Percentiles rank a stretch among this genome's conserved stretches.
Conservation (phyloP, 2,888 invertebrate species). For the Morpho helenor region DNA sequence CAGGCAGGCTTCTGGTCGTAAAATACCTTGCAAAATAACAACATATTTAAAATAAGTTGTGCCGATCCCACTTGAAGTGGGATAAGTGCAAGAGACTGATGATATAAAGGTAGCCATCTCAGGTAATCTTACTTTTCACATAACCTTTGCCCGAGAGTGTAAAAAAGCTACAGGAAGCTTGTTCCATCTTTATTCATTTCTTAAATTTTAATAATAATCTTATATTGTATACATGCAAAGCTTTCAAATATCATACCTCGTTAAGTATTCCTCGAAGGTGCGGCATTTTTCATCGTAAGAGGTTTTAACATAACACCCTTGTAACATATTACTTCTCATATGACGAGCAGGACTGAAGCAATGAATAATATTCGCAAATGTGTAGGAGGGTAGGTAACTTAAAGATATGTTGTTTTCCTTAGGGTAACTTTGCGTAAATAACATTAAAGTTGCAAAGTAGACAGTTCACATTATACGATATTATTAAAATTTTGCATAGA, state of each 20-base stretch:
- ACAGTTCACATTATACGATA: conserved; percentile 19
- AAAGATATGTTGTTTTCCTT: conserved; percentile 20
- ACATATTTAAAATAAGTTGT: too few species aligned
- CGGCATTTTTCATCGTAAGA: conserved; percentile 15
- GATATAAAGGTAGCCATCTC: too few species aligned
- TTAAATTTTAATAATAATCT: too few species aligned
- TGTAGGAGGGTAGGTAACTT: conserved; percentile 16
- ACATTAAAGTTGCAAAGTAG: conserved; percentile 12
- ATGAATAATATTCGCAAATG: conserved; percentile 22
- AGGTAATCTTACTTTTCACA: neutral
- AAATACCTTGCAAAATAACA: too few species aligned
- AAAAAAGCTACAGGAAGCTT: too few species aligned
- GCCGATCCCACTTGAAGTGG: too few species aligned
- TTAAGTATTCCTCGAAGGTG: conserved; percentile 11
- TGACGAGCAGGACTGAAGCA: conserved; percentile 14
- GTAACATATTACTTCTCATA: conserved; percentile 18
- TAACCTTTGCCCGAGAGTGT: neutral
- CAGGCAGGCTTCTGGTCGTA: too few species aligned
- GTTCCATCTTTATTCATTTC: too few species aligned
- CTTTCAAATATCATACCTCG: conserved; percentile 10
- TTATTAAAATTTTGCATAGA: conserved; percentile 14
- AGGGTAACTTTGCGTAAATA: conserved; percentile 19
- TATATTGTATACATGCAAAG: neutral
- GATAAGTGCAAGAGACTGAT: too few species aligned
- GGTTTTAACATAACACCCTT: conserved; percentile 20